Percentiles rank a stretch among this genome's conserved stretches.
phyloP scores from a whole-genome alignment of 2,888 invertebrate genomes.

The Acleris cristana region DNA sequence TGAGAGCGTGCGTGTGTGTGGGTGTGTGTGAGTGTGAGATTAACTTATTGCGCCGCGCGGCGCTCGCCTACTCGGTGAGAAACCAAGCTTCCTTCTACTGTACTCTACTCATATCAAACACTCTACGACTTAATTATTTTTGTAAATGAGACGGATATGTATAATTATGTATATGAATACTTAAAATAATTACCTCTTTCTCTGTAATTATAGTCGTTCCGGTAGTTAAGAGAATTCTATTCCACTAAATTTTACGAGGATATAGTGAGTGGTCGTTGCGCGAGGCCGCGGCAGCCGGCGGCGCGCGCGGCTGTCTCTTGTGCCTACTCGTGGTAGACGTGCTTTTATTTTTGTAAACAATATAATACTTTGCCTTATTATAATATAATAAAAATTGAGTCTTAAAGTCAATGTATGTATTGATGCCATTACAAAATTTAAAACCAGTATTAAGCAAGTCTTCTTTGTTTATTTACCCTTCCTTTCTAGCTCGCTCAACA shows the following conservation, averaged over 20 bases:
- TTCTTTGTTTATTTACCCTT: neutral
- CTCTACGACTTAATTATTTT: slow-evolving; percentile 29
- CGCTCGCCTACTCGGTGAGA: slow-evolving; percentile 10
- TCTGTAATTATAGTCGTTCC: slow-evolving; percentile 28
- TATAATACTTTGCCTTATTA: slow-evolving; percentile 37
- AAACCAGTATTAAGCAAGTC: slow-evolving; percentile 28
- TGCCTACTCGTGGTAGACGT: slow-evolving; percentile 27
- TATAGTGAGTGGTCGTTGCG: neutral
- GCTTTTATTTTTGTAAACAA: slow-evolving; percentile 36
- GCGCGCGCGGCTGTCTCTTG: slow-evolving; percentile 1
- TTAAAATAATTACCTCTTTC: slow-evolving; percentile 27
- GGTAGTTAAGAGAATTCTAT: slow-evolving; percentile 33
- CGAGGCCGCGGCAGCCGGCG: neutral
- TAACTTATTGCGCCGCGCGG: neutral
- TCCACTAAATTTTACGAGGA: slow-evolving; percentile 7
- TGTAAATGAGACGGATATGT: slow-evolving; percentile 19
- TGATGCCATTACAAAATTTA: slow-evolving; percentile 36
- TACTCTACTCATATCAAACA: slow-evolving; percentile 33
- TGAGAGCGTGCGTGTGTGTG: slow-evolving; percentile 6
- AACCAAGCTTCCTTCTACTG: slow-evolving; percentile 34
- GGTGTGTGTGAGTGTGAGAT: neutral
- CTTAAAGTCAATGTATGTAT: slow-evolving; percentile 34
- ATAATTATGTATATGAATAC: slow-evolving; percentile 11
- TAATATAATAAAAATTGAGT: slow-evolving; percentile 25
- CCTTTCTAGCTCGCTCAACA: no score